These are phyloP conservation scores for Tympanoctomys barrerae DNA, from an alignment of 2,797 vertebrate species.

Conservation along the genomic window DNA sequence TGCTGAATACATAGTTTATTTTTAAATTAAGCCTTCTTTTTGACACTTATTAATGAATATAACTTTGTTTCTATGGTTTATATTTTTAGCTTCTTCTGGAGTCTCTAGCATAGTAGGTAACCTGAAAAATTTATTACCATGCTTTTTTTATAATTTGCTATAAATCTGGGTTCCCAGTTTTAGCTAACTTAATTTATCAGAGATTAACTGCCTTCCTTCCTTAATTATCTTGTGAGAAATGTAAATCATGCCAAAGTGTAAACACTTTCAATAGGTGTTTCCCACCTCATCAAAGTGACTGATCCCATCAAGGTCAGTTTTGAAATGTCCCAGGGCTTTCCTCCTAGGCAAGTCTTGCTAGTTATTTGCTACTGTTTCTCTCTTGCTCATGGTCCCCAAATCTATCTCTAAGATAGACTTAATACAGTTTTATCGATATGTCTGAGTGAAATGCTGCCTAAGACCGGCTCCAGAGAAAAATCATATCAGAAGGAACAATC, in stretches of 20 bases:
- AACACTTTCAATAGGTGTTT: neutral
- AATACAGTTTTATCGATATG: neutral
- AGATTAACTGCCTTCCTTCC: neutral
- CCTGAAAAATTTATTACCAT: neutral
- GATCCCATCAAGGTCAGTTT: neutral
- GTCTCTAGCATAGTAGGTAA: neutral
- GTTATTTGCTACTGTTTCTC: neutral
- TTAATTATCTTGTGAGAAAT: neutral
- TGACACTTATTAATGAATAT: neutral
- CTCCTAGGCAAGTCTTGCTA: neutral
- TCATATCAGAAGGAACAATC: neutral
- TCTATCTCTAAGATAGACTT: neutral
- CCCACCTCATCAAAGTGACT: neutral
- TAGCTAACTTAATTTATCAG: neutral
- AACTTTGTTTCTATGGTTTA: neutral
- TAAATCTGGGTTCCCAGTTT: neutral
- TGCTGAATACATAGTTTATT: neutral
- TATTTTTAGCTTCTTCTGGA: neutral
- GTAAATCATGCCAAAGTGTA: neutral
- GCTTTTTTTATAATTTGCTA: slow-evolving; percentile 9
- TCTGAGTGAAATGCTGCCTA: neutral
- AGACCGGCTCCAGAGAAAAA: neutral
- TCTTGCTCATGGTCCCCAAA: neutral
- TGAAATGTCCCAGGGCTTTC: neutral
- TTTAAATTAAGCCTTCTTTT: neutral